Evolutionary conservation across 2,113 vertebrate species (phyloP).

Genomic region (Engraulis encrasicolus): DNA sequence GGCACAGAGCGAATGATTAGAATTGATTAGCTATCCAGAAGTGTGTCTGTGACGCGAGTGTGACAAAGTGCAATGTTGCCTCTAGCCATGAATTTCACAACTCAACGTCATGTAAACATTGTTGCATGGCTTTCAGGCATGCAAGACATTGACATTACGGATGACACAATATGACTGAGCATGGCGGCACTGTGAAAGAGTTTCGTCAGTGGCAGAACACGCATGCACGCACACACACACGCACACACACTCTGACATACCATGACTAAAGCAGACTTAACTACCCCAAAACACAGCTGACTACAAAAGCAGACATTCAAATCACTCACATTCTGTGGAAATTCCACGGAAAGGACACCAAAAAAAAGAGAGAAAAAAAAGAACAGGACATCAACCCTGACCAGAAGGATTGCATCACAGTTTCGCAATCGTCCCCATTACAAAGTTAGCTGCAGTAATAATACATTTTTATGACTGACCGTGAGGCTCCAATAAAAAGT

Average conservation of each 20-base stretch:
- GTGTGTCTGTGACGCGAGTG: too few species aligned
- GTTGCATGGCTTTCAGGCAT: background rate
- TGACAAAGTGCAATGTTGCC: background rate
- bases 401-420: background rate
- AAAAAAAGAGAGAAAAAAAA: too few species aligned
- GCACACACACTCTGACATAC: background rate
- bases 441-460: slow-evolving; percentile 2
- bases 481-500: background rate
- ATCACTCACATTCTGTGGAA: background rate
- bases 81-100: background rate
- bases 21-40: background rate
- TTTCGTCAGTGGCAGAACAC: too few species aligned
- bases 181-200: background rate
- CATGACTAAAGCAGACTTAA: background rate
- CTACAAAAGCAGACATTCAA: background rate
- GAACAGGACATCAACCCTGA: too few species aligned
- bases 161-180: too few species aligned
- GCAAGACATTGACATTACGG: too few species aligned
- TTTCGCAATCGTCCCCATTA: slow-evolving; percentile 10
- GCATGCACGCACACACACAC: background rate
- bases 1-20: background rate
- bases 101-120: background rate
- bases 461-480: slow-evolving; percentile 21
- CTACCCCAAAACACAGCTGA: too few species aligned
- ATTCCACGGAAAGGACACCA: background rate